Evolutionary conservation across 2,113 vertebrate genomes (phyloP).

Genomic region (Calyptomena viridis): DNA sequence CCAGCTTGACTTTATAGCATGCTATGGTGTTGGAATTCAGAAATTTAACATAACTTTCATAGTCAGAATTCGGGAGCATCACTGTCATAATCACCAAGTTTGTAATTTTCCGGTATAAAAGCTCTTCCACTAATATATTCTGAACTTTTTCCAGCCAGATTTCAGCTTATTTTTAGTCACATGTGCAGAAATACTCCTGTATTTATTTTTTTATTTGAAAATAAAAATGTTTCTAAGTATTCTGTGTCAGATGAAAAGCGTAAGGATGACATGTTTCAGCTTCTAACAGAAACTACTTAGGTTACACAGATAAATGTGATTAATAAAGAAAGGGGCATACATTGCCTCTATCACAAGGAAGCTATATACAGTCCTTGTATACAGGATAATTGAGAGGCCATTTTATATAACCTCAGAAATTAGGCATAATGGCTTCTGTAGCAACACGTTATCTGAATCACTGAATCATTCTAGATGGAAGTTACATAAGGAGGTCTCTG

Average conservation of each 20-base stretch:
- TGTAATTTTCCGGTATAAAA: not conserved
- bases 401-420: not conserved
- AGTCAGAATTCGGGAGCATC: not conserved
- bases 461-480: not conserved
- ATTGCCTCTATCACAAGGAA: not conserved
- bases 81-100: not conserved
- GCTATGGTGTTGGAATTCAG: not conserved
- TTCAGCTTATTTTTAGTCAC: not conserved
- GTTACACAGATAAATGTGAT: not conserved
- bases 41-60: not conserved
- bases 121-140: not conserved
- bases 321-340: not conserved
- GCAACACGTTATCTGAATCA: not conserved
- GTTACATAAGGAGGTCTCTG: not conserved
- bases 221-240: not conserved
- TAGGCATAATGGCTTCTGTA: not conserved
- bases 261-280: not conserved
- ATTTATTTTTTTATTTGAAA: not conserved
- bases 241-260: not conserved
- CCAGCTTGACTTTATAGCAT: not conserved
- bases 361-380: not conserved
- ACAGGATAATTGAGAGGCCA: not conserved
- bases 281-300: not conserved
- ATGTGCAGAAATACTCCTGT: not conserved
- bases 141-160: not conserved